Evolutionary conservation across 2,797 vertebrate genomes (phyloP), one percentile per base, ranked within the genome.

Genomic region (Micromesistius poutassou): DNA sequence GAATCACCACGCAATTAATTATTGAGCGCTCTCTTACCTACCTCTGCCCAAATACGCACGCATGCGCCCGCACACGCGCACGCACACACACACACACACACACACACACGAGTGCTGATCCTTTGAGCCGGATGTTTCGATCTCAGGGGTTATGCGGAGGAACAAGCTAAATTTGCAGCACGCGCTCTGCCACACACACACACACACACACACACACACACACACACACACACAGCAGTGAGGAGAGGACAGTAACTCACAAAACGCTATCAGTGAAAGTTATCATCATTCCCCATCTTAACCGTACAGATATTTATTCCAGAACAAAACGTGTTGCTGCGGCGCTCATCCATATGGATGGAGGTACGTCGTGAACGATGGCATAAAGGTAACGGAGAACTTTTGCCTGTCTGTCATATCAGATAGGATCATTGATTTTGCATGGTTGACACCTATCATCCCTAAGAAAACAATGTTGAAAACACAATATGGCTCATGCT

Each of bases 1-100:
- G 79, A 88, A 84, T 81, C 88, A 76, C 81, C 82, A 74, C 1
- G 38, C 80, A 40, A 88, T 91, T 81, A 87, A 91, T 92, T 88
- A 91, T 89, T 87, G 46, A 91, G 78, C 77, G 77, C 73, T 79
- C 77, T 74, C 84, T 83, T 81, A 89, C 87, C 88, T 66, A 42
- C 40, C 13, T 14, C 12, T 13, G 40, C 40, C 40, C 40, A 42
- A 42, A 42, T 12, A 42, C 40, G 14, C 40, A 42, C 12, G 38
- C 8, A 40, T 42, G 14, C 12, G 40, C 40, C 3, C 4, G 40
- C n/a, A 14, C 46, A 66, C 42, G 66, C 40, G 73, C 30, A 55
- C 31, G 16, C 3, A 73, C 35, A 62, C 16, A 50, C 35, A 50
- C 46, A 71, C 82, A 74, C 75, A 74, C 75, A 72, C 75, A 76